Conservation (phyloP, 2,888 invertebrate species). For the Thera britannica region DNA sequence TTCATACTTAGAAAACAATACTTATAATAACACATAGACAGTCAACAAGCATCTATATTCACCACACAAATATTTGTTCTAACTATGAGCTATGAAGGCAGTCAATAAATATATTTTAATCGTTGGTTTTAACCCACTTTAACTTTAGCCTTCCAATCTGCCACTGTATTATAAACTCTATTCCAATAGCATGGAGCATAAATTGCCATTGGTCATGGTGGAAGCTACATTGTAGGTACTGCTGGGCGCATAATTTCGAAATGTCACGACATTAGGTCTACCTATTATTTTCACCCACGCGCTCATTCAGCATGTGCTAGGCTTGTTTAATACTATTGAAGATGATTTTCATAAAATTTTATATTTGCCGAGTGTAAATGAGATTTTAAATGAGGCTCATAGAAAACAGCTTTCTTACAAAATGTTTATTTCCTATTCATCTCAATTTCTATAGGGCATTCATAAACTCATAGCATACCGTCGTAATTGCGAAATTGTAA, state of each 20-base stretch:
- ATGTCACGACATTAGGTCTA: constrained; percentile 70
- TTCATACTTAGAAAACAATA: no score
- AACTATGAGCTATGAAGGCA: no score
- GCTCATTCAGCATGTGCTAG: constrained; percentile 52
- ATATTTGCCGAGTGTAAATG: constrained; percentile 22
- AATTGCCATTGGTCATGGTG: constrained; percentile 16
- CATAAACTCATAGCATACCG: not conserved
- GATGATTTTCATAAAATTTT: constrained; percentile 29
- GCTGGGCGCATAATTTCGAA: constrained; percentile 61
- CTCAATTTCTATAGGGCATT: not conserved
- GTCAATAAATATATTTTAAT: not conserved
- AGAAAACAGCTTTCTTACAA: constrained; percentile 12
- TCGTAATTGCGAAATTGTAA: not conserved
- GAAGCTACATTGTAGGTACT: constrained; percentile 25
- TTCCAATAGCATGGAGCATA: constrained; percentile 10
- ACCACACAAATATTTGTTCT: no score
- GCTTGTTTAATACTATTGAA: constrained; percentile 21
- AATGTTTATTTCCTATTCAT: not conserved
- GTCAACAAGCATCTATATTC: no score
- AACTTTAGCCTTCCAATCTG: not conserved
- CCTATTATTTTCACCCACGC: constrained; percentile 76
- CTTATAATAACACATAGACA: no score
- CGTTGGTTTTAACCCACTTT: not conserved
- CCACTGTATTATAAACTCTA: constrained; percentile 26
- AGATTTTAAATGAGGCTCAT: constrained; percentile 18